phyloP scores from a whole-genome alignment of 1,140 invertebrate genomes.

The Tetramorium parvispinum region DNA sequence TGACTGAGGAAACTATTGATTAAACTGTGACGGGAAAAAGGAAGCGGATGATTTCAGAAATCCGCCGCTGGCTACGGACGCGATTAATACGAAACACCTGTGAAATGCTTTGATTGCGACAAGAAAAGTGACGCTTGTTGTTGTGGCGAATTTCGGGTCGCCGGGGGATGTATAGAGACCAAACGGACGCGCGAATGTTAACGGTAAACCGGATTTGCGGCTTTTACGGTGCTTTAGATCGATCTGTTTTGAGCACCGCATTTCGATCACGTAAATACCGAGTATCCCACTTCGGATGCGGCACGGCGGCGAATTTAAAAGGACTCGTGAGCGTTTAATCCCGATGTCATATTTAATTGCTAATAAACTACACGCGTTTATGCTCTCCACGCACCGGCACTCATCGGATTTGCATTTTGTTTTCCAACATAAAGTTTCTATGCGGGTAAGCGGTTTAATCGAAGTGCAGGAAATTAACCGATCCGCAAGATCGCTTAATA shows the following conservation, averaged over 20 bases:
- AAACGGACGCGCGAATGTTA: background rate
- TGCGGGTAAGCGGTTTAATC: constrained; percentile 15
- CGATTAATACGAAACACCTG: constrained; percentile 15
- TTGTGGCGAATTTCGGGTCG: background rate
- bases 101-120: constrained; percentile 21
- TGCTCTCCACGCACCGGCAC: background rate
- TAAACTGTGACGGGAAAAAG: constrained; percentile 25
- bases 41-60: constrained; percentile 51
- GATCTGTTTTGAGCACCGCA: background rate
- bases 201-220: constrained; percentile 33
- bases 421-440: constrained; percentile 9
- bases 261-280: background rate
- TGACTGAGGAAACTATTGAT: constrained; percentile 48
- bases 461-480: constrained; percentile 56
- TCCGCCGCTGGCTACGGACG: constrained; percentile 18
- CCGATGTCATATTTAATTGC: constrained; percentile 76
- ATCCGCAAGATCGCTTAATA: constrained; percentile 37
- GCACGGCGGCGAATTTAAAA: constrained; percentile 26
- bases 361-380: constrained; percentile 67
- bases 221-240: background rate
- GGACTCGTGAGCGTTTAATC: constrained; percentile 38
- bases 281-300: background rate
- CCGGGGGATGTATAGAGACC: background rate
- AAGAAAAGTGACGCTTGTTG: background rate
- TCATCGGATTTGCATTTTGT: constrained; percentile 27